Percentiles rank a stretch among this genome's conserved stretches.
phyloP scores from a whole-genome alignment of 2,113 vertebrate species.

The Indri indri region DNA sequence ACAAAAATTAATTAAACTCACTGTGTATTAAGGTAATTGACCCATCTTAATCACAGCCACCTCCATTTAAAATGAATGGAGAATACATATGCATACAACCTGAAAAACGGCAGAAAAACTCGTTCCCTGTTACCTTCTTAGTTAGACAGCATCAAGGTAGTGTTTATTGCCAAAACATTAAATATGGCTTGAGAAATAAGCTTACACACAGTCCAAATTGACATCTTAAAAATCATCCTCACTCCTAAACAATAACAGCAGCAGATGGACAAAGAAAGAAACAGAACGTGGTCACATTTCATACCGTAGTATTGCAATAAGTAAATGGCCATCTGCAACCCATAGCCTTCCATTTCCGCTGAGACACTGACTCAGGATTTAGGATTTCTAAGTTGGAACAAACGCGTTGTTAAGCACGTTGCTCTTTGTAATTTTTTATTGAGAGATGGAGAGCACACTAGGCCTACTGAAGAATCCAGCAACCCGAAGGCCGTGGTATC shows the following conservation, averaged over 20 bases:
- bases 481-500: background rate
- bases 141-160: background rate
- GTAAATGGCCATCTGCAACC: constrained; percentile 82
- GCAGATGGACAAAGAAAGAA: constrained; percentile 84
- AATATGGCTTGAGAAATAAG: constrained; percentile 73
- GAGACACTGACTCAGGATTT: constrained; percentile 81
- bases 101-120: background rate
- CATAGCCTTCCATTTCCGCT: constrained; percentile 76
- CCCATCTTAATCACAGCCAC: background rate
- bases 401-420: constrained; percentile 60
- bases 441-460: constrained; percentile 27
- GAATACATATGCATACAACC: background rate
- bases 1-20: background rate
- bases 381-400: constrained; percentile 58
- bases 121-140: background rate
- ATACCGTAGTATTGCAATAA: constrained; percentile 74
- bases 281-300: constrained; percentile 80
- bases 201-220: constrained; percentile 79
- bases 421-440: constrained; percentile 28
- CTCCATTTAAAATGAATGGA: background rate
- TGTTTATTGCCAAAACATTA: constrained; percentile 39
- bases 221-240: constrained; percentile 73
- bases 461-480: background rate
- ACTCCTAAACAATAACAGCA: constrained; percentile 75
- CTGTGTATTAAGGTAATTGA: background rate